Evolutionary conservation across 2,113 vertebrate species (phyloP).

Genomic region (Etia nguti): DNA sequence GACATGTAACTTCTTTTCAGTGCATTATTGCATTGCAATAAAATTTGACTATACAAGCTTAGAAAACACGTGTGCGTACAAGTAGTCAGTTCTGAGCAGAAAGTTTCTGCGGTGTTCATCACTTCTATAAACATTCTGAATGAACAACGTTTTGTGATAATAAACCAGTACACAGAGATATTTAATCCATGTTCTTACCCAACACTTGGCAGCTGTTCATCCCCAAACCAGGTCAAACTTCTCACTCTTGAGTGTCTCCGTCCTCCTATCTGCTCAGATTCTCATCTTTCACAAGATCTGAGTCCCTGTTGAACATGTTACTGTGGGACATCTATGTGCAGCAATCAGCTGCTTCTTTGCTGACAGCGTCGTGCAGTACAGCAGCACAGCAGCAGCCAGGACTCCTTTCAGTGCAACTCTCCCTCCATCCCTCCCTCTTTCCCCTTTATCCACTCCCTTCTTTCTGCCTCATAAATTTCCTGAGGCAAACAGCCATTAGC

Average conservation of each 20-base stretch:
- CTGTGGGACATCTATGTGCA: not conserved
- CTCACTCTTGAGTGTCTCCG: not conserved
- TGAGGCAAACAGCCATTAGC: conserved; percentile 7
- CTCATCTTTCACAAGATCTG: not conserved
- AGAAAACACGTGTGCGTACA: not conserved
- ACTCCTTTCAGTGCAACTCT: not conserved
- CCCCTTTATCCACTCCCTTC: conserved; percentile 38
- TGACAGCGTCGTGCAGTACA: not conserved
- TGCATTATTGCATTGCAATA: not conserved
- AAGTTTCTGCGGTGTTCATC: not conserved
- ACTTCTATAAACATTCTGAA: not conserved
- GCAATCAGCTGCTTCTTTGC: conserved; percentile 12
- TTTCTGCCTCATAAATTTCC: conserved; percentile 22
- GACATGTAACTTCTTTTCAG: not conserved
- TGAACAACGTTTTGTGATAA: not conserved
- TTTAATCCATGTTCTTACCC: conserved; percentile 37
- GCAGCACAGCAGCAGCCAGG: not conserved
- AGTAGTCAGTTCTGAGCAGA: not conserved
- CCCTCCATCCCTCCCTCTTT: not conserved
- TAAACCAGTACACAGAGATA: not conserved
- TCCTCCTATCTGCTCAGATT: conserved; percentile 23
- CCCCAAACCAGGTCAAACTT: not conserved
- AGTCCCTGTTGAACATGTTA: conserved; percentile 11
- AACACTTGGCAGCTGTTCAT: conserved; percentile 24
- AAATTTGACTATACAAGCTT: not conserved